Evolutionary conservation across 2,888 invertebrate species (phyloP).

Genomic region (Drosophila nr. medialis): DNA sequence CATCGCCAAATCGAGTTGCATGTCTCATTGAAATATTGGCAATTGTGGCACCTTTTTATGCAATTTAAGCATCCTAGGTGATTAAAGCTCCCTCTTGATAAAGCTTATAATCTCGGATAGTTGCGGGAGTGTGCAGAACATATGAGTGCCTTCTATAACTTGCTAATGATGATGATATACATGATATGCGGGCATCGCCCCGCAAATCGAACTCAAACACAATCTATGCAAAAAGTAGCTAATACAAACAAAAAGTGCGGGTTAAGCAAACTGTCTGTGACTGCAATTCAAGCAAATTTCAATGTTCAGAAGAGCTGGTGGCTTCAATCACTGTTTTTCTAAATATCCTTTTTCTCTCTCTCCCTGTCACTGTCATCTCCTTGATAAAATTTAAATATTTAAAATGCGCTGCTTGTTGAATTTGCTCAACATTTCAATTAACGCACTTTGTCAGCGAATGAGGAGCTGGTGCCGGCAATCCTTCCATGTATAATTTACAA

Average conservation of each 20-base stretch:
- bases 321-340: neutral
- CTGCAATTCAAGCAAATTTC: neutral
- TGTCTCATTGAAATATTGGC: constrained; percentile 3
- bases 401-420: neutral
- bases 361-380: neutral
- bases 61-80: constrained; percentile 33
- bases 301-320: neutral
- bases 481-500: constrained; percentile 48
- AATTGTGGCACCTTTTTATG: constrained; percentile 1
- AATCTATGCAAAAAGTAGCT: neutral
- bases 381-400: constrained; percentile 45
- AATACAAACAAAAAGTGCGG: constrained; percentile 5
- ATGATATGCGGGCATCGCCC: constrained; percentile 39
- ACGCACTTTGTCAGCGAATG: constrained; percentile 1
- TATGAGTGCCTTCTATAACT: constrained; percentile 10
- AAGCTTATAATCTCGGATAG: constrained; percentile 3
- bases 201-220: constrained; percentile 14
- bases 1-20: constrained; percentile 5
- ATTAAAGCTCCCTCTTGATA: constrained; percentile 27
- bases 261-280: neutral
- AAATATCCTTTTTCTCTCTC: neutral
- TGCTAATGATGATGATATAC: constrained; percentile 34
- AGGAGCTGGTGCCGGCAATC: constrained; percentile 26
- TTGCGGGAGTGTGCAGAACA: constrained; percentile 8
- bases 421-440: constrained; percentile 32